Base-by-base conservation (phyloP, 2,113 vertebrate species). In the Varanus salvator region DNA sequence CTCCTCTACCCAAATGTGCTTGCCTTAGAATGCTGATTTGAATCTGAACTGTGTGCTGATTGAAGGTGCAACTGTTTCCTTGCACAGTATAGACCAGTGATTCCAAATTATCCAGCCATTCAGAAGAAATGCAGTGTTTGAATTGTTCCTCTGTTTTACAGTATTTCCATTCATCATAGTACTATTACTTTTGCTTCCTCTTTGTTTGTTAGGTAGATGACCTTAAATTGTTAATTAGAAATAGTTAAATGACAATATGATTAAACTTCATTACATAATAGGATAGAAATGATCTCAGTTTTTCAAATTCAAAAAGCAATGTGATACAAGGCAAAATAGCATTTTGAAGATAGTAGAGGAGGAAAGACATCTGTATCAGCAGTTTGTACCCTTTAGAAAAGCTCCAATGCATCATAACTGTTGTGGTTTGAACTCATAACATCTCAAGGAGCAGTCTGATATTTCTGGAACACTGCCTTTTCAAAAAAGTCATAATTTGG, bases 1-100 rank as follows among this genome's bases (percentile, higher is more conserved):
- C 4, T 6, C 0, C 25, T 6, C 71, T 44, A 29, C 0, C 0
- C n/a, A 31, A n/a, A n/a, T 64, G 14, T 60, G 31, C 15, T 66
- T n/a, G 25, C 4, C 15, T 69, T 54, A 27, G 60, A 31, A n/a
- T 44, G 69, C 23, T 50, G n/a, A 85, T 85, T 69, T 82, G 27
- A 74, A 82, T 72, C 64, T 54, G 25, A 57, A 78, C 25, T 76
- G 29, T 19, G 8, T 21, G 44, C 52, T 29, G 68, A 34, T 27
- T 84, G 15, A 1, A 69, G 69, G 31, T 89, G 4, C 82, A 77
- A 17, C 31, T 77, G 23, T 44, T 83, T 34, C 6, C 21, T 66
- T 7, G n/a, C 68, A 17, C 44, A n/a, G 48, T 21, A 50, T 87
- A 71, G 23, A 71, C 9, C 69, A 85, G 38, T 85, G 27, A 77